Conservation (phyloP, 35 echinoderm and acorn worm genomes). For the Lytechinus pictus region DNA sequence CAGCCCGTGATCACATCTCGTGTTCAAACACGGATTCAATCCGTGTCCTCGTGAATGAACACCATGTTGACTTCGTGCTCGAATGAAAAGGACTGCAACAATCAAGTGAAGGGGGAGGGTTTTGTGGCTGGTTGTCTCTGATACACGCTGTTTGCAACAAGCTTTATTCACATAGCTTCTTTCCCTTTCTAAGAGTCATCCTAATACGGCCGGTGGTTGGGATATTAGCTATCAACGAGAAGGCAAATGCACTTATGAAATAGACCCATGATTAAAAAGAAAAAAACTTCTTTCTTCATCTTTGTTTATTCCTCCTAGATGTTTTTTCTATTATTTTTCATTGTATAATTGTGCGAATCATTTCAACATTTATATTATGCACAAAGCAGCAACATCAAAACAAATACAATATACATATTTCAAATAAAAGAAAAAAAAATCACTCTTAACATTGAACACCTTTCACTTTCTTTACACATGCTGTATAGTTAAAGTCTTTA, state of each 20-base stretch:
- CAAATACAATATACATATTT: too few relatives aligned
- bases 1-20: not conserved
- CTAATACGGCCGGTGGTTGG: not conserved
- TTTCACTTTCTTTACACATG: not conserved
- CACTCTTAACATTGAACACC: too few relatives aligned
- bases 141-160: not conserved
- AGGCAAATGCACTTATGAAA: not conserved
- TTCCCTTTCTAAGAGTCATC: not conserved
- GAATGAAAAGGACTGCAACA: not conserved
- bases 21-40: slow-evolving; percentile 12
- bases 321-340: not conserved
- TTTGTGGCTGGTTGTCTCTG: not conserved
- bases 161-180: not conserved
- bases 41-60: slow-evolving; percentile 1
- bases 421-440: too few relatives aligned
- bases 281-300: not conserved
- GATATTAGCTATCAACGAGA: not conserved
- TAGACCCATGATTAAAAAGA: not conserved
- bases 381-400: too few relatives aligned
- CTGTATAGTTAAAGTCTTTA: not conserved
- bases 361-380: too few relatives aligned
- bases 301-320: not conserved
- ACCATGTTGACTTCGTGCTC: slow-evolving; percentile 8
- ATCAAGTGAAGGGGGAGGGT: not conserved
- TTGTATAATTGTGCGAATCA: too few relatives aligned